Evolutionary conservation across 23 tunicate genomes (phyloP).

Genomic region (Botrylloides violaceus): DNA sequence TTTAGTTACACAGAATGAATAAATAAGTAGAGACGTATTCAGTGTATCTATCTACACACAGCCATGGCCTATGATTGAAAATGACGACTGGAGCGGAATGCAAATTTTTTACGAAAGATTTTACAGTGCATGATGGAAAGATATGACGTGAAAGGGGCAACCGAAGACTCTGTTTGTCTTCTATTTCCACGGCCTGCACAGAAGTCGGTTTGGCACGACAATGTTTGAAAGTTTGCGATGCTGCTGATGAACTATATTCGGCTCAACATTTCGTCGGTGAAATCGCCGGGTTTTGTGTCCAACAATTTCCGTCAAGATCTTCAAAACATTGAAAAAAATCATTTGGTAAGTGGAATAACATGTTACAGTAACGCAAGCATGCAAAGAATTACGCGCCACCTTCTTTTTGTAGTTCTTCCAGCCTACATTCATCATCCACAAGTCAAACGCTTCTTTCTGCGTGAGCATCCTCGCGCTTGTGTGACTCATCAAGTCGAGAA

Average conservation of each 20-base stretch:
- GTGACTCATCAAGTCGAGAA: conserved; percentile 37
- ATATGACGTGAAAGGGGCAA: too few relatives aligned
- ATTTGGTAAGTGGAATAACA: neutral
- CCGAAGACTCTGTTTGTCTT: too few relatives aligned
- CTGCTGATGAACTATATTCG: neutral
- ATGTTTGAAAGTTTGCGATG: neutral
- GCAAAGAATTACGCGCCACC: conserved; percentile 4
- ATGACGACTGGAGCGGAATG: too few relatives aligned
- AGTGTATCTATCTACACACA: too few relatives aligned
- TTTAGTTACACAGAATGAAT: too few relatives aligned
- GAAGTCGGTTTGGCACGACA: too few relatives aligned
- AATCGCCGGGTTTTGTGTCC: neutral
- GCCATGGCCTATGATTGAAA: too few relatives aligned
- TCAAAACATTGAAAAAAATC: too few relatives aligned
- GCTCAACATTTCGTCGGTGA: neutral
- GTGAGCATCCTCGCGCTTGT: conserved; percentile 43
- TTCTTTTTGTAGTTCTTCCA: conserved; percentile 81
- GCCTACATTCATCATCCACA: conserved; percentile 76
- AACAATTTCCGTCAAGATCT: neutral
- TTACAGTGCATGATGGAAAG: too few relatives aligned
- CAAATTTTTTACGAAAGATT: too few relatives aligned
- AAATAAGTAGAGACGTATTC: too few relatives aligned
- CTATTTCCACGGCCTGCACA: too few relatives aligned
- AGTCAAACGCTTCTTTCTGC: conserved; percentile 61
- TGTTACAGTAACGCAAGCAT: neutral